Evolutionary conservation across 2,888 invertebrate species (phyloP).

Genomic region (Meiosimyza platycephala): DNA sequence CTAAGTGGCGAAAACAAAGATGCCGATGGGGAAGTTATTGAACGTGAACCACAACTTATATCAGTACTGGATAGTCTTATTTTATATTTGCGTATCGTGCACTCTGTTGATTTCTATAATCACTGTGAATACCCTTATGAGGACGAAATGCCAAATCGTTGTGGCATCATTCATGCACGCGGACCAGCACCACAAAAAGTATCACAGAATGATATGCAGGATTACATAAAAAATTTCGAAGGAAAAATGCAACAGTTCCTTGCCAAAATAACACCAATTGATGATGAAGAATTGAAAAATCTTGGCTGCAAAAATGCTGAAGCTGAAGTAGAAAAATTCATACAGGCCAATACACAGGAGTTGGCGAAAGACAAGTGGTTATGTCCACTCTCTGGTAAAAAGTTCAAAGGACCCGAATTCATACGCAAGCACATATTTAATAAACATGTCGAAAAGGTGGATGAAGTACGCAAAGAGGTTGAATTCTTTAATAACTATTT

Average conservation of each 20-base stretch:
- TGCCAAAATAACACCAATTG: constrained; percentile 78
- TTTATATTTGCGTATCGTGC: constrained; percentile 93
- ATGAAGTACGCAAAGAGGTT: constrained; percentile 96
- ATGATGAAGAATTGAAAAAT: constrained; percentile 85
- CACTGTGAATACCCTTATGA: constrained; percentile 99
- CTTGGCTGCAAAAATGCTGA: constrained; percentile 83
- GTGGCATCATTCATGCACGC: constrained; percentile 97
- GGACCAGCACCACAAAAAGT: constrained; percentile 88
- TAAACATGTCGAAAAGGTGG: constrained; percentile 96
- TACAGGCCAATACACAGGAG: constrained; percentile 96
- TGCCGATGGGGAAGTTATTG: constrained; percentile 71
- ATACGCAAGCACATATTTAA: constrained; percentile 98
- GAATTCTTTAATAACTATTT: constrained; percentile 98
- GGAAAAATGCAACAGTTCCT: constrained; percentile 91
- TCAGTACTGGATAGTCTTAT: constrained; percentile 84
- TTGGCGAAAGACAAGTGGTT: constrained; percentile 98
- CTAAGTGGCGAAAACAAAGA: constrained; percentile 70
- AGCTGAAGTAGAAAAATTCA: constrained; percentile 85
- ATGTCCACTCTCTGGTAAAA: constrained; percentile 98
- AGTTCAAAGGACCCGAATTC: constrained; percentile 98
- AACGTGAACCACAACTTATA: constrained; percentile 78
- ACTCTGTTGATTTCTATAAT: constrained; percentile 99
- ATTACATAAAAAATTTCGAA: constrained; percentile 85
- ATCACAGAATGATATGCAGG: constrained; percentile 70
- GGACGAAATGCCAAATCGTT: constrained; percentile 99